Base-by-base conservation (phyloP, 2,113 vertebrate genomes). In the Rhagologus leucostigma region DNA sequence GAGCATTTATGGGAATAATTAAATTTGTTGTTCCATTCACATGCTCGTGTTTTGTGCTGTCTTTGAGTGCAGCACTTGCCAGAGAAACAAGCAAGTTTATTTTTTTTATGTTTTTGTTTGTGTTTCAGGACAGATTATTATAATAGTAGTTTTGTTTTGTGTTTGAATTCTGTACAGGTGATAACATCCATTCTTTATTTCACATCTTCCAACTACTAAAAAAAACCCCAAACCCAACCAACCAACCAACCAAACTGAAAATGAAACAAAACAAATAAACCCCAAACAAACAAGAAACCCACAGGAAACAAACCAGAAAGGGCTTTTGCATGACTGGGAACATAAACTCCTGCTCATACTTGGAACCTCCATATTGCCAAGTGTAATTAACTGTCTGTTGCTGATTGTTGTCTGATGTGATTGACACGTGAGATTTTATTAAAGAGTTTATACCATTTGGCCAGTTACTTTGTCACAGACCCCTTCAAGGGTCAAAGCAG, bases 361-460 rank as follows among this genome's bases (percentile, higher is more conserved):
- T 39, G 30, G 53, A 73, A 46, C 9, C 23, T 39, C 52, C 4
- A 3, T 13, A 2, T 10, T 44, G 18, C 69, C 9, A 2, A 33
- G 52, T 52, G 32, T 12, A 23, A 68, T 69, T 59, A 50, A 41
- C 26, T 1, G 0, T 9, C 30, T 33, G 6, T 5, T 63, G 47
- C 39, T 79, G 56, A 6, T 35, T 10, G 42, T 12, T 41, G 5
- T 26, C 41, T n/a, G 32, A 39, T 49, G 35, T 7, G 44, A 65
- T 20, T 68, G 64, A n/a, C 11, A 12, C 1, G 0, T 3, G 30
- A n/a, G 23, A 22, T 26, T 50, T 57, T 30, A 12, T 30, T 26
- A 2, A 8, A 11, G 29, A 46, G 5, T 21, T 68, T 6, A 11
- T 27, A 19, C 1, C 0, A 2, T n/a, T 77, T 70, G 82, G 8